Percentiles rank a stretch among this genome's conserved stretches.
Conservation (phyloP, 2,888 invertebrate species). For the Lingula anatina region DNA sequence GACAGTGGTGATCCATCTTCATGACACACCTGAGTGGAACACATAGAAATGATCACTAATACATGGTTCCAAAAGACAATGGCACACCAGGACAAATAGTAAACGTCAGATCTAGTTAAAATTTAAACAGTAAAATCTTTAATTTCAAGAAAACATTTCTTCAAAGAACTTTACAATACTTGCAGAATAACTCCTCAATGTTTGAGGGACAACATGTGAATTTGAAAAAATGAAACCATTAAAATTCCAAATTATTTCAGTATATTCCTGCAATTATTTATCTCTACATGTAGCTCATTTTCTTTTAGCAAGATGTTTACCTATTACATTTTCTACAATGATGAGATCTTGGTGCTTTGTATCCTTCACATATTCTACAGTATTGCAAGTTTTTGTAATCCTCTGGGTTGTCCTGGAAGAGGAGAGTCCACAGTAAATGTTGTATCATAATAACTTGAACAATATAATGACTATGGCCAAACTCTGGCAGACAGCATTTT, state of each 20-base stretch:
- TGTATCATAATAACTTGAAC: too few species aligned
- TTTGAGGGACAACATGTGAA: not conserved
- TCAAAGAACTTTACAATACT: not conserved
- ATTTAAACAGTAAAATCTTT: not conserved
- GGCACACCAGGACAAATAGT: not conserved
- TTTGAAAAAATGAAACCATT: too few species aligned
- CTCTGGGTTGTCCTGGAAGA: conserved; percentile 62
- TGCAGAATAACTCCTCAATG: not conserved
- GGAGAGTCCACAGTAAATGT: conserved; percentile 5
- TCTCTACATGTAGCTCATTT: too few species aligned
- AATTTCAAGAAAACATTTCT: too few species aligned
- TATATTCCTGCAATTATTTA: too few species aligned
- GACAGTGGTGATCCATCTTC: conserved; percentile 98
- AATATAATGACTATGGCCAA: too few species aligned
- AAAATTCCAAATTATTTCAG: too few species aligned
- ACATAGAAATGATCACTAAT: too few species aligned
- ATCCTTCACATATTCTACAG: conserved; percentile 83
- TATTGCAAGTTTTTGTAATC: conserved; percentile 73
- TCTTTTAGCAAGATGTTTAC: too few species aligned
- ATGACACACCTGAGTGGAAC: conserved; percentile 68
- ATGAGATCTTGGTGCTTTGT: conserved; percentile 91
- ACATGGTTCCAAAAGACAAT: not conserved
- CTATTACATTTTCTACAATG: conserved; percentile 89
- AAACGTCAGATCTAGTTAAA: not conserved
- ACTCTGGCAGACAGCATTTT: too few species aligned